Base-by-base conservation (phyloP, 2,888 invertebrate genomes). In the Coecobrya sp. region DNA sequence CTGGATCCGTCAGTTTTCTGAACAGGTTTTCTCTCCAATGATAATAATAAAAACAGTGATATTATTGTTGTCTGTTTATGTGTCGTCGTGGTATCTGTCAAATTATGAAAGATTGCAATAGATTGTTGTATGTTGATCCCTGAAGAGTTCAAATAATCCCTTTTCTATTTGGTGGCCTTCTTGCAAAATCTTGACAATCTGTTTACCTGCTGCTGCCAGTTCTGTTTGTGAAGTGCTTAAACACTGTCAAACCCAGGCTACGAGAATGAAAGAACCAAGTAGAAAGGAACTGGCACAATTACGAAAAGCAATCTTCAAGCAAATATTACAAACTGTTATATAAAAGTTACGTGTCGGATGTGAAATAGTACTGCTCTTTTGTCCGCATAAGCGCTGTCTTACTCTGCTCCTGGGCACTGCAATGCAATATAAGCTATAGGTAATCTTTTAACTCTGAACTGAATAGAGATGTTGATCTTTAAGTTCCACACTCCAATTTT, bases 111-210 rank as follows among this genome's bases (percentile, higher is more conserved):
- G 16, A 68, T 73, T 42, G 42, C 42, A 42, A 42, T 11, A 8
- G 19, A 36, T 8, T 25, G 36, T 42, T 19, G 42, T 19, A 4
- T 42, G 19, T 8, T 42, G 70, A 42, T 36, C 70, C 70, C 82
- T 62, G n/a, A 62, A 19, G 82, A 82, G 59, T 62, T 36, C 45
- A 49, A 42, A 52, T 82, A 82, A 82, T 82, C 62, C 82, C 59
- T 82, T 36, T 52, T 59, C 59, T 62, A 82, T 59, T 62, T 82
- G 82, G 27, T 62, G 27, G 16, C 13, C 49, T 62, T 19, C n/a
- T 62, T 62, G n/a, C 22, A 36, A 30, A 42, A 73, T 52, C 59
- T 19, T 27, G 42, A 59, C 82, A 82, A 59, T 62, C 36, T 82
- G 82, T 82, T 59, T 82, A 81, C 81, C 30, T 81, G 30, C 81